Evolutionary conservation across 2,113 vertebrate species (phyloP).

Genomic region (Pomatostomus ruficeps): DNA sequence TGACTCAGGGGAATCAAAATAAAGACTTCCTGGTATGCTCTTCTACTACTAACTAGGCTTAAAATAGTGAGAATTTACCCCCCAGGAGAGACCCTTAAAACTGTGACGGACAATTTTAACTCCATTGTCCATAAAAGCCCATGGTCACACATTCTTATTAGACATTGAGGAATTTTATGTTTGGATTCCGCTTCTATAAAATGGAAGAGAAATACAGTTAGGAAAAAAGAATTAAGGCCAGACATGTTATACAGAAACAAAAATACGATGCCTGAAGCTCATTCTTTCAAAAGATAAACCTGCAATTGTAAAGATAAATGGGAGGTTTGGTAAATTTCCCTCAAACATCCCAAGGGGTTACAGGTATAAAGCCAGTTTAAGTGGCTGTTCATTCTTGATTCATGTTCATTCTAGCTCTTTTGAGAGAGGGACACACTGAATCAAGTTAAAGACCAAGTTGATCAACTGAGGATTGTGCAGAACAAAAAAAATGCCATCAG

Average conservation of each 20-base stretch:
- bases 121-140: background rate
- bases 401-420: slow-evolving; percentile 9
- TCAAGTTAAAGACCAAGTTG: slow-evolving; percentile 43
- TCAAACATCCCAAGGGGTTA: slow-evolving; percentile 11
- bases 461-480: slow-evolving; percentile 11
- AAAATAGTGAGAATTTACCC: background rate
- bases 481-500: slow-evolving; percentile 16
- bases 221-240: slow-evolving; percentile 18
- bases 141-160: background rate
- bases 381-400: slow-evolving; percentile 28
- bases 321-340: slow-evolving; percentile 2
- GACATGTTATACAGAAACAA: background rate
- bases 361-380: slow-evolving; percentile 30
- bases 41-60: background rate
- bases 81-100: background rate
- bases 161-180: background rate
- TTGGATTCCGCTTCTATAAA: background rate
- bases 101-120: background rate
- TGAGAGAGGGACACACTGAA: slow-evolving; percentile 22
- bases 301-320: slow-evolving; percentile 26
- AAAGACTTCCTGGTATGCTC: background rate
- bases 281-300: slow-evolving; percentile 37
- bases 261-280: slow-evolving; percentile 5
- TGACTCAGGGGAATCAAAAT: background rate
- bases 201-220: background rate